phyloP scores from a whole-genome alignment of 1,140 invertebrate species.

The Diorhabda elongata region DNA sequence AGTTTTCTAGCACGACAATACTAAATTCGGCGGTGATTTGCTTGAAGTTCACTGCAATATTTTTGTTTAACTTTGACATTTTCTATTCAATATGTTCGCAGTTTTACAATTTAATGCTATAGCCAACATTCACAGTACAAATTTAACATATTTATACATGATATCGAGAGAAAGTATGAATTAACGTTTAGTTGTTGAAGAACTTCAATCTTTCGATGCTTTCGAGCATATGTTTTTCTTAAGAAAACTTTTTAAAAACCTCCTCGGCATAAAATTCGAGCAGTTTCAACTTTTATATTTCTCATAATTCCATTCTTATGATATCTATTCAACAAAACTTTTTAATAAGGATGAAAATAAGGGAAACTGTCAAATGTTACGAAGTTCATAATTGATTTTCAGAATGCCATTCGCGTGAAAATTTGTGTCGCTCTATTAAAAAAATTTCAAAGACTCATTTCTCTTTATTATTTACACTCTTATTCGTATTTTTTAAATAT shows the following conservation, averaged over 20 bases:
- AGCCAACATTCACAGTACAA: no score
- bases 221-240: no score
- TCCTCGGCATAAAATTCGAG: not conserved
- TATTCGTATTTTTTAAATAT: no score
- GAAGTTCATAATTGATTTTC: constrained; percentile 18
- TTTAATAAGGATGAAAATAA: constrained; percentile 19
- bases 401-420: constrained; percentile 11
- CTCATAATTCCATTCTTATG: constrained; percentile 15
- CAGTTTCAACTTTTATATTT: constrained; percentile 14
- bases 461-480: no score
- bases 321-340: constrained; percentile 13
- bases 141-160: no score
- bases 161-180: no score
- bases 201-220: no score
- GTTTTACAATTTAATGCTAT: no score
- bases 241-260: not conserved
- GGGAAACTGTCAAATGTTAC: constrained; percentile 16
- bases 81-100: no score
- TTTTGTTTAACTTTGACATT: no score
- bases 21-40: not conserved
- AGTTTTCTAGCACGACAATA: not conserved
- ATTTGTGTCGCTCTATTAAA: not conserved
- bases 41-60: not conserved
- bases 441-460: no score
- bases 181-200: no score